phyloP scores from a whole-genome alignment of 1,140 invertebrate species.

The Belonocnema kinseyi region DNA sequence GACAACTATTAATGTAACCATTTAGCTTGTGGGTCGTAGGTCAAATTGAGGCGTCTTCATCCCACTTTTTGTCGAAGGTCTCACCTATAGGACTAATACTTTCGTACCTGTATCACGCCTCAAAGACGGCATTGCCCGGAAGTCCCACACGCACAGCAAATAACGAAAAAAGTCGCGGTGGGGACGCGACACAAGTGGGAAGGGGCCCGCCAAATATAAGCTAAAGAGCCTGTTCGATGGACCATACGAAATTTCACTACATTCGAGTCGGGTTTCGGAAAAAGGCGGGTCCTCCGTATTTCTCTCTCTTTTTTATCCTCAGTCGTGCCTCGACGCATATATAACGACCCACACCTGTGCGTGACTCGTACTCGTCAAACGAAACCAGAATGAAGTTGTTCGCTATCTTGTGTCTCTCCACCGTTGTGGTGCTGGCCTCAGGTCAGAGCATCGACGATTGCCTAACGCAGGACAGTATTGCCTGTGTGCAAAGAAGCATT shows the following conservation, averaged over 20 bases:
- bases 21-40: conserved; percentile 49
- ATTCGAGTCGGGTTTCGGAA: conserved; percentile 59
- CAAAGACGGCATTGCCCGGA: conserved; percentile 41
- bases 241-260: conserved; percentile 73
- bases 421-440: conserved; percentile 52
- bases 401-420: conserved; percentile 51
- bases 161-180: conserved; percentile 61
- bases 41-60: conserved; percentile 42
- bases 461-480: conserved; percentile 80
- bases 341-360: conserved; percentile 38
- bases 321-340: conserved; percentile 17
- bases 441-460: conserved; percentile 75
- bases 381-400: conserved; percentile 59
- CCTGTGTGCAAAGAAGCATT: conserved; percentile 79
- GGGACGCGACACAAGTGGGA: conserved; percentile 52
- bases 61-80: conserved; percentile 34
- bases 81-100: conserved; percentile 45
- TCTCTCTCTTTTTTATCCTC: conserved; percentile 30
- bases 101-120: conserved; percentile 33
- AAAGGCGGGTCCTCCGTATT: conserved; percentile 42
- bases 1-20: conserved; percentile 5
- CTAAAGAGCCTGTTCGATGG: conserved; percentile 73
- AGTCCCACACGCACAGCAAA: conserved; percentile 61
- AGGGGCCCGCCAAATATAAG: conserved; percentile 72
- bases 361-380: conserved; percentile 38